phyloP scores from a whole-genome alignment of 2,888 invertebrate species.

The Scaptomyza caliginosa region DNA sequence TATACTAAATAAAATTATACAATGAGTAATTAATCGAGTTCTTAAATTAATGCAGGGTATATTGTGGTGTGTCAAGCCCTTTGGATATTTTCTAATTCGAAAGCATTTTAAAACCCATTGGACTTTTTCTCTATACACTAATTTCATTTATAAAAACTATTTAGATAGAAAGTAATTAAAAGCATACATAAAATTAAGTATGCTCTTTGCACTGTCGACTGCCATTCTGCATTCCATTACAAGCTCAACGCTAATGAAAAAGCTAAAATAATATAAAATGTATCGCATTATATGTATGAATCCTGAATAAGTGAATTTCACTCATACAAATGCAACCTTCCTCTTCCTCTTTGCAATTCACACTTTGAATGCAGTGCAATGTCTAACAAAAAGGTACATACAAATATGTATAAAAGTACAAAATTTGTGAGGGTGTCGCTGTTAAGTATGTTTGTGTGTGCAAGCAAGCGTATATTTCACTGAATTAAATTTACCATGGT shows the following conservation, averaged over 20 bases:
- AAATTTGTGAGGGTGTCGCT: background rate
- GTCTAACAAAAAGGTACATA: conserved; percentile 19
- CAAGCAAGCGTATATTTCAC: background rate
- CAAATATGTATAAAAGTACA: conserved; percentile 10
- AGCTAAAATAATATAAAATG: conserved; percentile 26
- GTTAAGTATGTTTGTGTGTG: conserved; percentile 6
- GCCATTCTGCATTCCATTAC: background rate
- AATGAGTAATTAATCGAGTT: background rate
- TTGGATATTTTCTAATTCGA: too few species aligned
- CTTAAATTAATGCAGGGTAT: background rate
- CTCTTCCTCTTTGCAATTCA: conserved; percentile 20
- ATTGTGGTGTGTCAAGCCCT: background rate
- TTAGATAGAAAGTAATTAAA: background rate
- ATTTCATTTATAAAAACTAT: background rate
- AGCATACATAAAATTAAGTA: background rate
- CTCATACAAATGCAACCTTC: background rate
- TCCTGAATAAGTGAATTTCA: background rate
- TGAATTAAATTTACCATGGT: background rate
- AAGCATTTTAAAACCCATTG: too few species aligned
- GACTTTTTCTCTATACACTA: too few species aligned
- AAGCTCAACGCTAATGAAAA: conserved; percentile 30
- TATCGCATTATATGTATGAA: conserved; percentile 26
- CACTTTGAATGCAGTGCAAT: conserved; percentile 28
- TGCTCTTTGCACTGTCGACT: background rate
- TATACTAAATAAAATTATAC: conserved; percentile 18